A percentile compares a stretch with the other conserved stretches of the same genome.
Conservation (phyloP, 2,797 vertebrate genomes). For the Sparus aurata region DNA sequence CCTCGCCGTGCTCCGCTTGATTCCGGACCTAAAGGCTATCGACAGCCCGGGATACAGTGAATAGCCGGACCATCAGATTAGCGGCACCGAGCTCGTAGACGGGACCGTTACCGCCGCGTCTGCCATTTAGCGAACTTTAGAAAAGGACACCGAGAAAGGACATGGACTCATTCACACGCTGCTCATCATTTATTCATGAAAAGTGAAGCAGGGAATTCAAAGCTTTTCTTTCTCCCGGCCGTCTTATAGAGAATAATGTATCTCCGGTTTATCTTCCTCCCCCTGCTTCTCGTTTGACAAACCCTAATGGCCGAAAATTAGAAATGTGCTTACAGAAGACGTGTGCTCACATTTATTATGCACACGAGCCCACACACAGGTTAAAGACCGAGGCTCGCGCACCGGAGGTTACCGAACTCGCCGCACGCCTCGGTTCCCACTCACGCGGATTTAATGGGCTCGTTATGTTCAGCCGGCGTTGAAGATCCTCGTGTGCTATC, state of each 20-base stretch:
- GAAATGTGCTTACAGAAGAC: slow-evolving; percentile 22
- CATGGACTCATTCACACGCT: slow-evolving; percentile 70
- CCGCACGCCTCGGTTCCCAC: background rate
- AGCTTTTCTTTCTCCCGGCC: slow-evolving; percentile 55
- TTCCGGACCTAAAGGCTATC: slow-evolving; percentile 43
- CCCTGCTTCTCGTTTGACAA: slow-evolving; percentile 44
- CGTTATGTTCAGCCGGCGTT: slow-evolving; percentile 28
- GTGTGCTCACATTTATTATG: slow-evolving; percentile 12
- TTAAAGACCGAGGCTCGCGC: background rate
- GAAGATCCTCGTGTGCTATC: slow-evolving; percentile 2
- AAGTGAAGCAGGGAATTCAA: slow-evolving; percentile 70
- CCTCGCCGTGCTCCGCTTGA: slow-evolving; percentile 4
- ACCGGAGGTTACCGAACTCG: background rate
- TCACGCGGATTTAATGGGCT: slow-evolving; percentile 17
- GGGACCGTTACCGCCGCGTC: slow-evolving; percentile 39
- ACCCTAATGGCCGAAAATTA: slow-evolving; percentile 45
- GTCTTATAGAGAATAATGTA: slow-evolving; percentile 60
- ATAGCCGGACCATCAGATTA: slow-evolving; percentile 68
- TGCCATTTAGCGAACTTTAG: slow-evolving; percentile 79
- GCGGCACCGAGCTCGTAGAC: slow-evolving; percentile 44
- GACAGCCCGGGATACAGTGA: slow-evolving; percentile 17
- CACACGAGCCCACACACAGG: background rate
- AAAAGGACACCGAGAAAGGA: slow-evolving; percentile 79
- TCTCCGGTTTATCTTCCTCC: slow-evolving; percentile 60
- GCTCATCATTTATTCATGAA: slow-evolving; percentile 81